These are phyloP conservation scores for Quiscalus mexicanus DNA, from an alignment of 2,113 vertebrate species.

Conservation along the genomic window DNA sequence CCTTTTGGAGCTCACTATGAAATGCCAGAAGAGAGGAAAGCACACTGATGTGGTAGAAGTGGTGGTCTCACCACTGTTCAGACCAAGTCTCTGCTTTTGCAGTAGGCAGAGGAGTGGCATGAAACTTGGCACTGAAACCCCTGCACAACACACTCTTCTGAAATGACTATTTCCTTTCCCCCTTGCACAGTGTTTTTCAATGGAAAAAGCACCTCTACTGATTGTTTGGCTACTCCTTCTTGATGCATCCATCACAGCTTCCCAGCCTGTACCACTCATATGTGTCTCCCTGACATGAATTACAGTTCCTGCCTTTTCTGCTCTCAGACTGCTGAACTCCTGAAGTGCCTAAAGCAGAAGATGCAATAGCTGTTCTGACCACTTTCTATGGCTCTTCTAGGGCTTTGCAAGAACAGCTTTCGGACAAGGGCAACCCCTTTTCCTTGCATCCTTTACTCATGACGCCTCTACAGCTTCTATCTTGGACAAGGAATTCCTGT, in stretches of 20 bases:
- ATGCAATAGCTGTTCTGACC: neutral
- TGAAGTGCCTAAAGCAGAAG: neutral
- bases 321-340: neutral
- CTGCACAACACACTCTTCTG: neutral
- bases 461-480: neutral
- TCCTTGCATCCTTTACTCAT: neutral
- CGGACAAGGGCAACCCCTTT: neutral
- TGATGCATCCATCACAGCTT: neutral
- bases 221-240: neutral
- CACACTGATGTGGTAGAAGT: neutral
- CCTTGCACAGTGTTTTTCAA: neutral
- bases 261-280: neutral
- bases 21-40: neutral
- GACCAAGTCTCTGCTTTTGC: neutral
- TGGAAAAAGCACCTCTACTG: neutral
- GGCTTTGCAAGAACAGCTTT: neutral
- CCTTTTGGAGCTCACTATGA: neutral
- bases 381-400: neutral
- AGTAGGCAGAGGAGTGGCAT: neutral
- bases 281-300: neutral
- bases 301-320: neutral
- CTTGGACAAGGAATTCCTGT: neutral
- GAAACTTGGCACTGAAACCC: neutral
- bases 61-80: neutral
- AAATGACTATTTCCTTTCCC: neutral